These are phyloP conservation scores for Triplophysa siluroides DNA, from an alignment of 2,113 vertebrate species.

Conservation along the genomic window DNA sequence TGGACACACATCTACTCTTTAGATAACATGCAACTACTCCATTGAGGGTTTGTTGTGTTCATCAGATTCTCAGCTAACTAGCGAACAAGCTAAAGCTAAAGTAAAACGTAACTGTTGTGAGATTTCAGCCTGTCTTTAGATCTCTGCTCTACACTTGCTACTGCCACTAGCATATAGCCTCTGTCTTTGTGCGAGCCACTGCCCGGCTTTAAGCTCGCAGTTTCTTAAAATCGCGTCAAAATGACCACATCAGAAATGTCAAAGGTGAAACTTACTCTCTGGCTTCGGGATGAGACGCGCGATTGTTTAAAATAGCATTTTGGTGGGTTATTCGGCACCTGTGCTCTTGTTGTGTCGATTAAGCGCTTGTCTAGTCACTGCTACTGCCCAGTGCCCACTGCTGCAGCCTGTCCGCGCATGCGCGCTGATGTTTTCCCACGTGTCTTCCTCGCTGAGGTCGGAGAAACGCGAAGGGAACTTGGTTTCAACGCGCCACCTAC, in stretches of 20 bases:
- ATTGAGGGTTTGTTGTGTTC: background rate
- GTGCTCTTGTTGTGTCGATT: conserved; percentile 19
- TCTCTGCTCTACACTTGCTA: conserved; percentile 18
- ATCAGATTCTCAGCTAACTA: background rate
- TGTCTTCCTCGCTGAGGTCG: conserved; percentile 44
- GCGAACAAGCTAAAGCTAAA: background rate
- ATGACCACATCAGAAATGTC: background rate
- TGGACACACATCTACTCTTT: background rate
- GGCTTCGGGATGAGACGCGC: conserved; percentile 1
- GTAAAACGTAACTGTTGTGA: background rate
- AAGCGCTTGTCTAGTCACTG: conserved; percentile 51
- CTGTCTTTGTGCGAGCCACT: conserved; percentile 50
- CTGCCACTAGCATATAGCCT: conserved; percentile 40
- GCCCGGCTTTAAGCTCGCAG: conserved; percentile 13
- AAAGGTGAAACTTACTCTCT: conserved; percentile 48
- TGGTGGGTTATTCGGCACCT: conserved; percentile 45
- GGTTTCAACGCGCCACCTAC: conserved; percentile 29
- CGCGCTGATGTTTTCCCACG: conserved; percentile 39
- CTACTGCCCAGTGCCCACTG: conserved; percentile 38
- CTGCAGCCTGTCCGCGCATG: conserved; percentile 44
- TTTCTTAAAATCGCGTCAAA: background rate
- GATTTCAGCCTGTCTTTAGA: conserved; percentile 2
- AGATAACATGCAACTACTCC: background rate
- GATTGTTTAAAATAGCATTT: conserved; percentile 48
- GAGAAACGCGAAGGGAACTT: background rate